Evolutionary conservation across 1,140 invertebrate species (phyloP).

Genomic region (Drosophila murphyi): DNA sequence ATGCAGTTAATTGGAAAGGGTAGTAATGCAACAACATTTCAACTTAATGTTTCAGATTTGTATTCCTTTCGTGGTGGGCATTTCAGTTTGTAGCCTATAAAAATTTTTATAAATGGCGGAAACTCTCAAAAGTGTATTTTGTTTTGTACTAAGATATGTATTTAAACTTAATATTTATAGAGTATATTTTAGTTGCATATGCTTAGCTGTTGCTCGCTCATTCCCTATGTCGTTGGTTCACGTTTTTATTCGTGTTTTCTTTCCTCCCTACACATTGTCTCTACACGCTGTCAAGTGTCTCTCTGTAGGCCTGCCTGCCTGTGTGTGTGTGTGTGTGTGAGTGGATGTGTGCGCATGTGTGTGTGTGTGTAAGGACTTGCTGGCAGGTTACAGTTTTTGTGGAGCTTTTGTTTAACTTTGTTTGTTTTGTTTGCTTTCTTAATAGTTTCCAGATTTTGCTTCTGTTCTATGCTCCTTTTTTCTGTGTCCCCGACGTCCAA

Average conservation of each 20-base stretch:
- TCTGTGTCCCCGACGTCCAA: constrained; percentile 5
- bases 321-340: not conserved
- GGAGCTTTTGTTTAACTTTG: constrained; percentile 7
- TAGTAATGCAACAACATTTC: constrained; percentile 17
- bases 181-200: constrained; percentile 1
- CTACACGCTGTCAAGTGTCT: constrained; percentile 12
- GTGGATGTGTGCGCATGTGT: not conserved
- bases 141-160: not conserved
- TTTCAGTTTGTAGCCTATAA: constrained; percentile 4
- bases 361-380: not conserved
- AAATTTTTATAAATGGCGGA: not conserved
- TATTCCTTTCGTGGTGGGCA: not conserved
- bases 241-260: not conserved
- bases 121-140: not conserved
- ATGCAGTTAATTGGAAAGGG: not conserved
- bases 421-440: constrained; percentile 30
- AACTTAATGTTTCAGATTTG: constrained; percentile 30
- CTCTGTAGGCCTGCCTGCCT: not conserved
- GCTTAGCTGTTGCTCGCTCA: not conserved
- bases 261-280: constrained; percentile 12
- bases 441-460: constrained; percentile 19
- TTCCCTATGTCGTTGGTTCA: not conserved
- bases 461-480: not conserved
- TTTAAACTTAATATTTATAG: not conserved
- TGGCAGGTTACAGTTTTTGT: constrained; percentile 2